Base-by-base conservation (phyloP, 1,140 invertebrate species). In the Nymphalis io region DNA sequence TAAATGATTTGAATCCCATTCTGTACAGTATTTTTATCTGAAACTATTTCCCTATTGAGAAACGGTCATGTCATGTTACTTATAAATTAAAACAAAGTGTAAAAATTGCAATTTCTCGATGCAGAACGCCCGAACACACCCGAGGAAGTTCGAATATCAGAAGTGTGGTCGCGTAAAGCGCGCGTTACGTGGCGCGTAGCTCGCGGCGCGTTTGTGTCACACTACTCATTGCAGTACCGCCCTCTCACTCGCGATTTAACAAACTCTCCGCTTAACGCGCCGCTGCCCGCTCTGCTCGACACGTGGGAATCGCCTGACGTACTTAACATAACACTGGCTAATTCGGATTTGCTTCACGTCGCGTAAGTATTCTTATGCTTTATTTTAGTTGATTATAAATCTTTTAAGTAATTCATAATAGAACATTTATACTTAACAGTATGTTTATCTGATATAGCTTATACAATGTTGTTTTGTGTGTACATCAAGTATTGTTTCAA, bases 61-160 rank as follows among this genome's bases (percentile, higher is more conserved):
- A n/a, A n/a, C n/a, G n/a, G 27, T 33, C 8, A 33, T 6, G 8
- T 6, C 12, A 42, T 42, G 40, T 42, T 42, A 15, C 15, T 10
- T 42, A 10, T 42, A 12, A n/a, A 42, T 42, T 0, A 42, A 42
- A 42, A 42, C 5, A n/a, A 42, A 42, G 12, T 42, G 12, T 42
- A 68, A 51, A 23, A 39, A 60, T 13, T 42, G 53, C 0, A 60
- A 15, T 68, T 70, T 71, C 60, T 70, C 21, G 8, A 15, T 6
- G 46, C 65, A 91, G 89, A 91, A 72, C 83, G 87, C 3, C 89
- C 89, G 20, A 86, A 79, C 27, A 79, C 82, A 10, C 89, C 89
- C 8, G 88, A 91, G 73, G 89, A 91, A 74, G 84, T 91, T 0
- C 81, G 89, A 1, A 78, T 90, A 69, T 90, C 89, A 8, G 89